Evolutionary conservation across 2,888 invertebrate species (phyloP).

Genomic region (Agrotis exclamationis): DNA sequence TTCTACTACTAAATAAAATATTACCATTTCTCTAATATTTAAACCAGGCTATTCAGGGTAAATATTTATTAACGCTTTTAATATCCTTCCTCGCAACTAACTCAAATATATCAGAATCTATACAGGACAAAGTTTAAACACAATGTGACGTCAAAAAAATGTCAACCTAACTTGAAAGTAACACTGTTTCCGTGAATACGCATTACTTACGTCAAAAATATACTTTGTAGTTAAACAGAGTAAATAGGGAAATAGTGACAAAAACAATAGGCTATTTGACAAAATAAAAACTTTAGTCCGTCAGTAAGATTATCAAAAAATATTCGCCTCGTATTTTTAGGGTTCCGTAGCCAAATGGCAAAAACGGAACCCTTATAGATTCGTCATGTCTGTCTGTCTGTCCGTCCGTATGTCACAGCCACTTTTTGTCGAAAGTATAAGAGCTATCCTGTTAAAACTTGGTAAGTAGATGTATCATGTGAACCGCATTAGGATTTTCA

Average conservation of each 20-base stretch:
- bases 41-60: neutral
- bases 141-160: constrained; percentile 23
- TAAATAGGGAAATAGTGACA: constrained; percentile 22
- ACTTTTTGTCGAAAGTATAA: too few species aligned
- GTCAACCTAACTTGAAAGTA: neutral
- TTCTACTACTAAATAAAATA: neutral
- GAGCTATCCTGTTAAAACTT: too few species aligned
- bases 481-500: too few species aligned
- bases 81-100: constrained; percentile 12
- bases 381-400: too few species aligned
- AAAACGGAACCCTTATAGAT: too few species aligned
- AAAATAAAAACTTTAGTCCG: too few species aligned
- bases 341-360: too few species aligned
- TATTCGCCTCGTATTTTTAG: too few species aligned
- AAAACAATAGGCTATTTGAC: too few species aligned
- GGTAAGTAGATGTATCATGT: too few species aligned
- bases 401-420: too few species aligned
- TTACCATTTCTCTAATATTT: neutral
- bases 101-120: neutral
- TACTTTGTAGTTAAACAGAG: constrained; percentile 16
- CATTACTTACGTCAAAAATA: constrained; percentile 12
- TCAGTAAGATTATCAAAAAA: too few species aligned
- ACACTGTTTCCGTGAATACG: constrained; percentile 39
- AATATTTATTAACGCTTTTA: constrained; percentile 9
- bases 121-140: constrained; percentile 26